phyloP scores from a whole-genome alignment of 2,797 vertebrate genomes.

The Anas bernieri region DNA sequence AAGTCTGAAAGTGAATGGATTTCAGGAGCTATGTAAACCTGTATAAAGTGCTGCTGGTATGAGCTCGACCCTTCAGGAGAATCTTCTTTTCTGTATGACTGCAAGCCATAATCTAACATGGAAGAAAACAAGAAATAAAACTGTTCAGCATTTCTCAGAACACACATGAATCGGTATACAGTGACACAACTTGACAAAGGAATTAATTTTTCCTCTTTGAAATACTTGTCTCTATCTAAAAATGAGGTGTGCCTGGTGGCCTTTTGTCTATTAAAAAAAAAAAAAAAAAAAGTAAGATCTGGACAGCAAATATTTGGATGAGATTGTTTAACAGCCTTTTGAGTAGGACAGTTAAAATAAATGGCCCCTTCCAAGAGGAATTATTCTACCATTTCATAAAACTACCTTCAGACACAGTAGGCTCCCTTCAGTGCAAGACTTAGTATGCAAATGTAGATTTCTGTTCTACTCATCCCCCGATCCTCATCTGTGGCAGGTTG shows the following conservation, averaged over 20 bases:
- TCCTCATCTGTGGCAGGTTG: not conserved
- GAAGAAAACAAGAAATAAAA: constrained; percentile 33
- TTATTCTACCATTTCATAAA: not conserved
- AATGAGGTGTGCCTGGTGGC: not conserved
- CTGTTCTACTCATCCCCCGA: not conserved
- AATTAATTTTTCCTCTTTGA: not conserved
- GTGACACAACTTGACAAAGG: not conserved
- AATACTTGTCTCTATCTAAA: not conserved
- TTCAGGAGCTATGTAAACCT: constrained; percentile 85
- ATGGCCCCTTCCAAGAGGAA: not conserved
- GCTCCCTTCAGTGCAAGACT: not conserved
- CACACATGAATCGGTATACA: not conserved
- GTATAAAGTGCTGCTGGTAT: constrained; percentile 76
- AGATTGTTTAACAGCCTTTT: not conserved
- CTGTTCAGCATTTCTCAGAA: not conserved
- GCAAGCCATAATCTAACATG: constrained; percentile 84
- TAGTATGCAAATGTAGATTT: not conserved
- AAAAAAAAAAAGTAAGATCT: not conserved
- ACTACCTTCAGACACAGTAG: not conserved
- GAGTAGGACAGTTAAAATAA: not conserved
- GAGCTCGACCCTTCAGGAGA: constrained; percentile 67
- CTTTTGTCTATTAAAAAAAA: not conserved
- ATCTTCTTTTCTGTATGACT: constrained; percentile 81
- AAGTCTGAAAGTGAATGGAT: constrained; percentile 60
- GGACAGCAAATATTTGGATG: not conserved